Evolutionary conservation across 2,113 vertebrate genomes (phyloP).

Genomic region (Odobenus rosmarus): DNA sequence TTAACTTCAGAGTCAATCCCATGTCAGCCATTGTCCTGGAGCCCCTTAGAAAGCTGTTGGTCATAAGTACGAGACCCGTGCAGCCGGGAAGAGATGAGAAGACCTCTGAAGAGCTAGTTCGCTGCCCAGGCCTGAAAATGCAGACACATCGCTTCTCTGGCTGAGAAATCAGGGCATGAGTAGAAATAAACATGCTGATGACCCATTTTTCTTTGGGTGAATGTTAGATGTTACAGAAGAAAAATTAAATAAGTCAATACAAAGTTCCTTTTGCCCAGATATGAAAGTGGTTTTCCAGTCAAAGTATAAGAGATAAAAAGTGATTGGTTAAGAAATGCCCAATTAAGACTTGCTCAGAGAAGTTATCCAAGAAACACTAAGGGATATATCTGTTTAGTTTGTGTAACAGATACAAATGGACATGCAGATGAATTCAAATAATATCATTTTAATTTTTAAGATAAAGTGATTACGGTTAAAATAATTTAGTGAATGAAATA

Average conservation of each 20-base stretch:
- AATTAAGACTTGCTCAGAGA: neutral
- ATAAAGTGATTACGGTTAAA: neutral
- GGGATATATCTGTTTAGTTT: neutral
- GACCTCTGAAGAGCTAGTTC: neutral
- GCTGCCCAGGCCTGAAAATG: neutral
- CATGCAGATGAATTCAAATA: neutral
- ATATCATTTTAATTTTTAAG: slow-evolving; percentile 14
- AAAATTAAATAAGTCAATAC: neutral
- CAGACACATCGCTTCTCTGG: neutral
- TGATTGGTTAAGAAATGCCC: neutral
- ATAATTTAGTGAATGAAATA: neutral
- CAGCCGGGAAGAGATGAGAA: neutral
- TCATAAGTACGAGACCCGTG: neutral
- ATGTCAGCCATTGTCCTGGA: neutral
- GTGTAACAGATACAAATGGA: neutral
- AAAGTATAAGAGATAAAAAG: neutral
- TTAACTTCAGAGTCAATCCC: neutral
- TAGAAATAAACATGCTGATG: slow-evolving; percentile 32
- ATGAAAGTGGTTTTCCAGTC: neutral
- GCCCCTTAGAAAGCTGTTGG: neutral
- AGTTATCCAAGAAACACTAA: neutral
- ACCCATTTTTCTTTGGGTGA: slow-evolving; percentile 60
- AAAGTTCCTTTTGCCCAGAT: neutral
- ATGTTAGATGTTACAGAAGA: neutral
- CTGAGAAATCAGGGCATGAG: slow-evolving; percentile 41